These are phyloP conservation scores for Lophochroa leadbeateri DNA, from an alignment of 2,113 vertebrate genomes.

Conservation along the genomic window DNA sequence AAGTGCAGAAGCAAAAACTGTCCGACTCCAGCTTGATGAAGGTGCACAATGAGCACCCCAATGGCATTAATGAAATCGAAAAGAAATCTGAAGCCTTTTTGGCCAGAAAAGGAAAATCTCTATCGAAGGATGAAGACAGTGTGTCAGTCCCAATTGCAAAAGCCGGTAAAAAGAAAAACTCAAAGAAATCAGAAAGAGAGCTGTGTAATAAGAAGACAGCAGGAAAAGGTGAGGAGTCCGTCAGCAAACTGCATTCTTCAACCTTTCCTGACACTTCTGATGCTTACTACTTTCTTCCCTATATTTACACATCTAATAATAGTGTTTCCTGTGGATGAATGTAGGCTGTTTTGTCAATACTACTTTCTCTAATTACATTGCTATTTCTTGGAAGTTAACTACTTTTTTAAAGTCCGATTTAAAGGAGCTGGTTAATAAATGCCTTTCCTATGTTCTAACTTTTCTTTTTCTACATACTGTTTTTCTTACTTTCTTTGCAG, in stretches of 20 bases:
- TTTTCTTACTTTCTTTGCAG: neutral
- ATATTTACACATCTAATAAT: neutral
- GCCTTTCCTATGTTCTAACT: neutral
- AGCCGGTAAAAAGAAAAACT: neutral
- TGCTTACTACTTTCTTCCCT: constrained; percentile 19
- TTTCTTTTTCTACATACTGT: neutral
- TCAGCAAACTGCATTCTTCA: constrained; percentile 7
- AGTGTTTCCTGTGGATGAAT: neutral
- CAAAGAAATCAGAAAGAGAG: constrained; percentile 38
- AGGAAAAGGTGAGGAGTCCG: constrained; percentile 77
- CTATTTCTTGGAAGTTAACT: neutral
- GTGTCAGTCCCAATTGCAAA: neutral
- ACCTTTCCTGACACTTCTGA: constrained; percentile 16
- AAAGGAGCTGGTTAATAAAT: neutral
- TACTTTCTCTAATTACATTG: constrained; percentile 6
- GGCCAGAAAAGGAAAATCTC: constrained; percentile 31
- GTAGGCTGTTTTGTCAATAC: neutral
- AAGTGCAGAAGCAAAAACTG: constrained; percentile 9
- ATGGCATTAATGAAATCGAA: neutral
- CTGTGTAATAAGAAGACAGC: constrained; percentile 63
- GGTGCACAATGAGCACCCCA: neutral
- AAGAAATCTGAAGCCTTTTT: constrained; percentile 54
- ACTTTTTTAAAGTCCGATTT: neutral
- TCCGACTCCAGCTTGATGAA: neutral
- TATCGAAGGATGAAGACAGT: constrained; percentile 54